These are phyloP conservation scores for Drosophila robusta DNA, from an alignment of 2,888 invertebrate species.

Conservation along the genomic window DNA sequence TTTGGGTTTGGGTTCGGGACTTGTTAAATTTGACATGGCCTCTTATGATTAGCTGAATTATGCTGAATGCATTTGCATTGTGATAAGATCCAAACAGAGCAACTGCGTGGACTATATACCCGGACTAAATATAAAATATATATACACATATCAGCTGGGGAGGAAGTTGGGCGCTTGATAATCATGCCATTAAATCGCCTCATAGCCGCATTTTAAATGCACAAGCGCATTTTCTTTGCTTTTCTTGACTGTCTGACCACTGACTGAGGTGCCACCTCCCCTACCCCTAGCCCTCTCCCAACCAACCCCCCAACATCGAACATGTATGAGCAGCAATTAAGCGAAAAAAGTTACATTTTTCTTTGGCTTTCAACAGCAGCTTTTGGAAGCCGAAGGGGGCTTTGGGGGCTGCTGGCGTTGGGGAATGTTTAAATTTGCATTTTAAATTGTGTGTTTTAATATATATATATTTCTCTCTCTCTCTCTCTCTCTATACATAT, in stretches of 20 bases:
- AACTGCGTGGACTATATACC: not conserved
- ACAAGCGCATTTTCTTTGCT: constrained; percentile 51
- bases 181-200: constrained; percentile 60
- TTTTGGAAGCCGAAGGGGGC: constrained; percentile 4
- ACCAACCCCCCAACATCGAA: constrained; percentile 5
- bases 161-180: constrained; percentile 50
- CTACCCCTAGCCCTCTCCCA: not conserved
- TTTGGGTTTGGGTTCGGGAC: constrained; percentile 34
- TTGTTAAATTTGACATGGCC: constrained; percentile 71
- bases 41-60: constrained; percentile 76
- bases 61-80: constrained; percentile 60
- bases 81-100: constrained; percentile 56
- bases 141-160: constrained; percentile 13
- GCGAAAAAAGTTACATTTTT: constrained; percentile 64
- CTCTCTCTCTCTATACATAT: constrained; percentile 17
- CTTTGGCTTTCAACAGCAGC: constrained; percentile 66
- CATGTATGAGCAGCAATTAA: constrained; percentile 61
- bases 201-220: constrained; percentile 50
- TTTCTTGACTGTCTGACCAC: constrained; percentile 51
- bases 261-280: not conserved
- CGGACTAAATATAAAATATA: not conserved
- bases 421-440: constrained; percentile 67
- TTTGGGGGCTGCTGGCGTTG: constrained; percentile 16
- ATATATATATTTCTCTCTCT: constrained; percentile 54
- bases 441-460: constrained; percentile 73